Percentiles rank a stretch among this genome's conserved stretches.
Conservation (phyloP, 2,888 invertebrate genomes). For the Archaeoteleia sp. region DNA sequence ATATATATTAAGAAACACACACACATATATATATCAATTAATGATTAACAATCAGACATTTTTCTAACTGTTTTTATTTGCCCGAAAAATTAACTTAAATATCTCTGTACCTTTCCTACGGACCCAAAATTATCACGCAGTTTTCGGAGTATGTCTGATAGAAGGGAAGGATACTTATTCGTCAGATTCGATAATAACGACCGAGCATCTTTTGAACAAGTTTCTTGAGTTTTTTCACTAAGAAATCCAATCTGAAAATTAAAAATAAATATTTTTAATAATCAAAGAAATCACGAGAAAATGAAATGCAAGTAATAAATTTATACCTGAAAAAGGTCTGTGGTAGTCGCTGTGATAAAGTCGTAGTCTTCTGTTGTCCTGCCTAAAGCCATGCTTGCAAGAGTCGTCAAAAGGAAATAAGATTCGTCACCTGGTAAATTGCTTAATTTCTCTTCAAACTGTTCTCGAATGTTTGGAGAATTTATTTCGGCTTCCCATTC, state of each 20-base stretch:
- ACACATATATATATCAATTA: too few relatives aligned
- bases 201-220: constrained; percentile 84
- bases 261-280: constrained; percentile 27
- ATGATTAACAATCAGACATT: too few relatives aligned
- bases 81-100: too few relatives aligned
- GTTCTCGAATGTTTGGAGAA: constrained; percentile 75
- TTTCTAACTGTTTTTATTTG: too few relatives aligned
- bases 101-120: constrained; percentile 79
- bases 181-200: constrained; percentile 84
- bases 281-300: background rate
- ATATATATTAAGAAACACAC: too few relatives aligned
- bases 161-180: constrained; percentile 81
- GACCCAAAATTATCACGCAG: constrained; percentile 78
- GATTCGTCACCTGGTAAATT: constrained; percentile 83
- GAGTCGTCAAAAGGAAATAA: constrained; percentile 85
- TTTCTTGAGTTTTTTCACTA: constrained; percentile 81
- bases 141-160: constrained; percentile 80
- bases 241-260: constrained; percentile 83
- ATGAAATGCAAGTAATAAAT: constrained; percentile 63
- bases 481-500: constrained; percentile 76
- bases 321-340: constrained; percentile 84
- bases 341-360: constrained; percentile 81
- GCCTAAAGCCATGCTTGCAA: constrained; percentile 86
- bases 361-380: constrained; percentile 78
- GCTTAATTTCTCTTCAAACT: constrained; percentile 81